Conservation (phyloP, 1,140 invertebrate genomes). For the Bombyx mandarina region DNA sequence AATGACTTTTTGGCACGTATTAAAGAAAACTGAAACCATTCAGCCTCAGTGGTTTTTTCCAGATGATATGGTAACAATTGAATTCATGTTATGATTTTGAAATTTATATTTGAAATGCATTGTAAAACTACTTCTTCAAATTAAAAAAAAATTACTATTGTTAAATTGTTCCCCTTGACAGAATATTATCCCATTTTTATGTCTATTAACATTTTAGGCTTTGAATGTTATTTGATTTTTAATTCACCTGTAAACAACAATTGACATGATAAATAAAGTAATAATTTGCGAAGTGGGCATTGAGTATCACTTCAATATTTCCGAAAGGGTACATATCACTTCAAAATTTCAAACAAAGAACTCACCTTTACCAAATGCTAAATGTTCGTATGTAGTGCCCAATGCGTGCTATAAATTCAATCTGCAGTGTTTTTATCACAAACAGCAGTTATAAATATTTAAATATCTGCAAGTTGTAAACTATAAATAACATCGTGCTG, state of each 20-base stretch:
- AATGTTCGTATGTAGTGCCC: slow-evolving; percentile 27
- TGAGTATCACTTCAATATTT: no score
- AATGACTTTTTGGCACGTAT: slow-evolving; percentile 18
- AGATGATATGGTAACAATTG: slow-evolving; percentile 26
- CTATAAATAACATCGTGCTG: slow-evolving; percentile 66
- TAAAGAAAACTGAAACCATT: slow-evolving; percentile 8
- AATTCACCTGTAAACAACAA: no score
- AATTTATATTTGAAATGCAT: not conserved
- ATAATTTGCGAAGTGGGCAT: no score
- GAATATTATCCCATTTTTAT: no score
- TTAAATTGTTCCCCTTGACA: slow-evolving; percentile 48
- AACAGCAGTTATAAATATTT: slow-evolving; percentile 65
- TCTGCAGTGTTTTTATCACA: slow-evolving; percentile 4
- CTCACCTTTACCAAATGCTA: slow-evolving; percentile 37
- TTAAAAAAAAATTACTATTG: slow-evolving; percentile 24
- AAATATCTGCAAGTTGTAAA: slow-evolving; percentile 66
- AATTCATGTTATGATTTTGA: no score
- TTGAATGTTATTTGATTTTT: no score
- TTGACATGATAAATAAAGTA: no score
- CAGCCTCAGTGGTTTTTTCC: slow-evolving; percentile 9
- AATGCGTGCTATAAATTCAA: slow-evolving; percentile 7
- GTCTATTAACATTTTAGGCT: no score
- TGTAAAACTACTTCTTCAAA: not conserved
- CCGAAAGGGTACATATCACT: no score
- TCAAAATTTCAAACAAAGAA: slow-evolving; percentile 43